phyloP scores from a whole-genome alignment of 2,797 vertebrate species.

The Moxostoma hubbsi region DNA sequence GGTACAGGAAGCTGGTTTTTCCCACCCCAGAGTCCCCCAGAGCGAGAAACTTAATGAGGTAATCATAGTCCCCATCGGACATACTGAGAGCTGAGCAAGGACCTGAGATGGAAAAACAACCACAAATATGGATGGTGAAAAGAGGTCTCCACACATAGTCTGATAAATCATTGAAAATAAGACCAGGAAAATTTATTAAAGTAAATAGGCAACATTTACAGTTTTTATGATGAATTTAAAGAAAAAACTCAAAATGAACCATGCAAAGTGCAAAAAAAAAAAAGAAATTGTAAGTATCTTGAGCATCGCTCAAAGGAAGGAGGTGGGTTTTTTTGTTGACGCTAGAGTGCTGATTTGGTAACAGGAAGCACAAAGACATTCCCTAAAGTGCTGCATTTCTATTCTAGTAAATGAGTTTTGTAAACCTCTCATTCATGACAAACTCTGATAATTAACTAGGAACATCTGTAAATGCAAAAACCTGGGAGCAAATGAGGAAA shows the following conservation, averaged over 20 bases:
- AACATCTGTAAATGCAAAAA: not conserved
- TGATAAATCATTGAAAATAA: too few species aligned
- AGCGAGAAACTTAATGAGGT: slow-evolving; percentile 99
- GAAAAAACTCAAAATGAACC: too few species aligned
- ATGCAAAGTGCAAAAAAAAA: too few species aligned
- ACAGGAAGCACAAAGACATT: slow-evolving; percentile 59
- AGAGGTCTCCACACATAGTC: too few species aligned
- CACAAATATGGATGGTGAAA: not conserved
- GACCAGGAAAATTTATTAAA: too few species aligned
- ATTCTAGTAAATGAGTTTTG: not conserved
- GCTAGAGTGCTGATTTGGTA: slow-evolving; percentile 47
- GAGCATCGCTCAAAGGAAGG: not conserved
- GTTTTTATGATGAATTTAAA: too few species aligned
- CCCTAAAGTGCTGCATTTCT: not conserved
- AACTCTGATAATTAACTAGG: not conserved
- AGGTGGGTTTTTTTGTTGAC: not conserved
- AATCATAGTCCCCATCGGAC: slow-evolving; percentile 99
- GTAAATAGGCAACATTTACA: too few species aligned
- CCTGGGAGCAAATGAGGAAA: slow-evolving; percentile 40
- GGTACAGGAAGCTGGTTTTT: slow-evolving; percentile 96
- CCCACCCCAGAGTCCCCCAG: slow-evolving; percentile 97
- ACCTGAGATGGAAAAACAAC: slow-evolving; percentile 72
- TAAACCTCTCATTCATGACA: not conserved
- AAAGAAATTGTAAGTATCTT: not conserved
- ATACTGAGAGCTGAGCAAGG: slow-evolving; percentile 83